Conservation (phyloP, 2,888 invertebrate species). For the Nomada lathburiana region DNA sequence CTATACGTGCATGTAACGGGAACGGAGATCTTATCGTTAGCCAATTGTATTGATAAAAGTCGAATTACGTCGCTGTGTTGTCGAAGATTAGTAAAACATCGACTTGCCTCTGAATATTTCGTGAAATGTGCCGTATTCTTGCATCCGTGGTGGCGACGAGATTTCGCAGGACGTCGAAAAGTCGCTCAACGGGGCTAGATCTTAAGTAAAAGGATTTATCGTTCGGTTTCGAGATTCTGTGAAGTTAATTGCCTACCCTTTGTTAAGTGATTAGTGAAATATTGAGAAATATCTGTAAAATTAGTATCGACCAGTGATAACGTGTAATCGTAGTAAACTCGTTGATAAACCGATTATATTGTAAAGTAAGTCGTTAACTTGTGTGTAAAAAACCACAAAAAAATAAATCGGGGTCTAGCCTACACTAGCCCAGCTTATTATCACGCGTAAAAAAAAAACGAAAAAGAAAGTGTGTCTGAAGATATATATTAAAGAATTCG, state of each 20-base stretch:
- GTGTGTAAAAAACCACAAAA: no score
- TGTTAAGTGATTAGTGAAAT: no score
- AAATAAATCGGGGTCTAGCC: background rate
- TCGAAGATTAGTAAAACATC: constrained; percentile 7
- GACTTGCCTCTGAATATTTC: background rate
- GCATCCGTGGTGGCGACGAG: constrained; percentile 63
- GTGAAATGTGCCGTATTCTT: constrained; percentile 54
- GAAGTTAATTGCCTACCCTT: no score
- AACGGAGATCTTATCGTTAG: constrained; percentile 27
- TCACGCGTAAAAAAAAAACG: background rate
- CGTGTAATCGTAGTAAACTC: background rate
- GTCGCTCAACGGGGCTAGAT: constrained; percentile 71
- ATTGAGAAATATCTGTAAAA: background rate
- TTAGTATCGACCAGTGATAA: background rate
- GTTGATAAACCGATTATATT: background rate
- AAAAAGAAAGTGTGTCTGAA: no score
- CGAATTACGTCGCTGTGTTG: background rate
- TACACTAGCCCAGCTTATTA: background rate
- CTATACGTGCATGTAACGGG: no score
- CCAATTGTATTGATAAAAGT: constrained; percentile 9
- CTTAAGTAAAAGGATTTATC: constrained; percentile 56
- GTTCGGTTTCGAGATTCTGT: background rate
- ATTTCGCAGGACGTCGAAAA: constrained; percentile 77
- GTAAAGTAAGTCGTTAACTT: no score
- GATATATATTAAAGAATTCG: background rate